These are phyloP conservation scores for Diadophis punctatus DNA, from an alignment of 2,113 vertebrate genomes.

Conservation along the genomic window DNA sequence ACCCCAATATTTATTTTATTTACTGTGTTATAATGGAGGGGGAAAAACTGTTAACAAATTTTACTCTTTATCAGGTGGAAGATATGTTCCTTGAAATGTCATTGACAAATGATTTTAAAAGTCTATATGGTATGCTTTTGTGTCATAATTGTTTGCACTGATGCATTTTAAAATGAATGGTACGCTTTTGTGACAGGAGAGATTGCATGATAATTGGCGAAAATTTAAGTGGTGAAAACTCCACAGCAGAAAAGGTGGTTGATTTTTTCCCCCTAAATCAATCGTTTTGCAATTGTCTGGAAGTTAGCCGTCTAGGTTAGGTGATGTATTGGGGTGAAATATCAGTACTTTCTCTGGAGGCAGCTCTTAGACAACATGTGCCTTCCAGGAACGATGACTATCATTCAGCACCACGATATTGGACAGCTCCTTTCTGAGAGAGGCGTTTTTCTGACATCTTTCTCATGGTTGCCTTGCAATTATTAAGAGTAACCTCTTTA, in stretches of 20 bases:
- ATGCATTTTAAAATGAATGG: constrained; percentile 1
- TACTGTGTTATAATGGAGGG: fast-evolving
- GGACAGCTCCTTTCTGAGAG: constrained; percentile 11
- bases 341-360: neutral
- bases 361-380: neutral
- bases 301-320: neutral
- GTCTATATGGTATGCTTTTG: constrained; percentile 14
- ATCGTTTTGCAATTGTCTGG: neutral
- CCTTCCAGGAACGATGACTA: too few species aligned
- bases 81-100: constrained; percentile 1
- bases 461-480: neutral
- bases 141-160: neutral
- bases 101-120: constrained; percentile 22
- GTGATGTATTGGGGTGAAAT: neutral
- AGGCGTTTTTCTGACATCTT: neutral
- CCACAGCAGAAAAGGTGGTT: neutral
- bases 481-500: neutral
- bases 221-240: neutral
- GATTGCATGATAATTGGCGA: constrained; percentile 5
- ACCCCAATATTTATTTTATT: neutral
- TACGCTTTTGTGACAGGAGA: constrained; percentile 10
- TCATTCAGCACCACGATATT: constrained; percentile 20
- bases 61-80: constrained; percentile 24
- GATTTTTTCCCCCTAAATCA: neutral
- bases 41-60: neutral